Conservation (phyloP, 2,113 vertebrate species). For the Donacobius atricapilla region DNA sequence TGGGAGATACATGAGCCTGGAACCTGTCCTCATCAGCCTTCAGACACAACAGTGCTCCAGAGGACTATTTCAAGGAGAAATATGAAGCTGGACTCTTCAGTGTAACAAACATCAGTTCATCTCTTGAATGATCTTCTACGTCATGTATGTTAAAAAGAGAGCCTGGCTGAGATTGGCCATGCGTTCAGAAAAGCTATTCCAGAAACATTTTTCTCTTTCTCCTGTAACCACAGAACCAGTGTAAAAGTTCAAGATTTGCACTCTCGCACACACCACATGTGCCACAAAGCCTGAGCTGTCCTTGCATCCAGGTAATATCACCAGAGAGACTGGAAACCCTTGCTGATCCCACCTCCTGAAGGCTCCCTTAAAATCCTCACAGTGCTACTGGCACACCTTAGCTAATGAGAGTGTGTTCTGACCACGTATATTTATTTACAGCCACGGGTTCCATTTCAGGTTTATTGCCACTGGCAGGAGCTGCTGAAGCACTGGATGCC, state of each 20-base stretch:
- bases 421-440: background rate
- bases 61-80: background rate
- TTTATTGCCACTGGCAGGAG: background rate
- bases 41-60: background rate
- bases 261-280: fast-evolving
- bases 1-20: background rate
- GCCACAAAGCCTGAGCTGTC: background rate
- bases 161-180: background rate
- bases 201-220: background rate
- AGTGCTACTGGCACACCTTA: background rate
- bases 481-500: background rate
- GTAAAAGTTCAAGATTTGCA: background rate
- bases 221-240: background rate
- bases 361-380: background rate
- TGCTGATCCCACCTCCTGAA: background rate
- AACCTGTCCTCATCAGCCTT: background rate
- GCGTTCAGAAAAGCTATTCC: background rate
- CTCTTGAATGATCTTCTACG: background rate
- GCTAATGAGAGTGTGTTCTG: background rate
- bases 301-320: background rate
- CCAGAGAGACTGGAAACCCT: background rate
- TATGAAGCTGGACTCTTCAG: background rate
- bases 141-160: background rate
- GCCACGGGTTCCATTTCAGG: background rate
- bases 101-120: background rate